Base-by-base conservation (phyloP, 92 coral and sea anemone species). In the Umimayanthus kanabou region DNA sequence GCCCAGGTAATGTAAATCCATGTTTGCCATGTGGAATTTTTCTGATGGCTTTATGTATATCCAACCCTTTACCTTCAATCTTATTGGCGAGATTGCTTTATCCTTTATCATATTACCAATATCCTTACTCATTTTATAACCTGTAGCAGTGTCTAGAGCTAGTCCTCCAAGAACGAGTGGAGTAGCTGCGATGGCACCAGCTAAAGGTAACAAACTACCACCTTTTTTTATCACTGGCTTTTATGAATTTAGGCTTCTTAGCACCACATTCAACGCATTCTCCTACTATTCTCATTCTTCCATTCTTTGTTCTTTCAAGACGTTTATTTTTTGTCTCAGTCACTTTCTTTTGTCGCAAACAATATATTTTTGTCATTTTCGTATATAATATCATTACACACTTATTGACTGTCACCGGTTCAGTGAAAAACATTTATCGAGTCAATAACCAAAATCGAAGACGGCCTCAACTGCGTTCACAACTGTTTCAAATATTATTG, bases 321-420 rank as follows among this genome's bases (percentile, higher is more conserved):
- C 8, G 73, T 66, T 66, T 26, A 20, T 15, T 20, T 66, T 66
- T 66, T 11, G 73, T 66, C 15, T 66, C 73, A 16, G 73, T 66
- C 0, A 66, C 6, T 8, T 66, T 66, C 29, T 66, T 66, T 16
- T 66, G 73, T 66, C 73, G 73, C 15, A 66, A 16, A 66, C 73
- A 66, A 22, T 66, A 66, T 66, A 66, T 9, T 4, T 9, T 4
- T 6, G 73, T 66, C 73, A 66, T 66, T 42, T 50, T 80, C 57
- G 29, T 80, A 80, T 80, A 80, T 80, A 80, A 80, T 80, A 80
- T 80, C 65, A 2, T 80, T 33, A 33, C 1, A 33, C 37, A 33
- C n/a, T n/a, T n/a, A n/a, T n/a, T n/a, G n/a, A n/a, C n/a, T n/a
- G n/a, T n/a, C n/a, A n/a, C n/a, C n/a, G n/a, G n/a, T n/a, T n/a